Evolutionary conservation across 1,140 invertebrate genomes (phyloP), one percentile per base, ranked within the genome.

Genomic region (Drosophila mayri): DNA sequence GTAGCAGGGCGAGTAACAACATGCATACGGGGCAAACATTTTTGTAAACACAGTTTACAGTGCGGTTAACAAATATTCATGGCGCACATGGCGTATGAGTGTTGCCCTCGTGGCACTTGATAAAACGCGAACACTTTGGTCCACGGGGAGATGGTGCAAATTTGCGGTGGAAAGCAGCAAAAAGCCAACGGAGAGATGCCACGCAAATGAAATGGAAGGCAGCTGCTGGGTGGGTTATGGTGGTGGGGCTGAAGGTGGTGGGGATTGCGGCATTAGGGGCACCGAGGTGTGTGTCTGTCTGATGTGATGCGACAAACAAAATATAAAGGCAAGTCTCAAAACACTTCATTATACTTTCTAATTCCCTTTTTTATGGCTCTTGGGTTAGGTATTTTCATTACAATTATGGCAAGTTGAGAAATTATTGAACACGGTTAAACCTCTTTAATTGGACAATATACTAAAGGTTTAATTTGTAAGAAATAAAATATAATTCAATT

Each of bases 331-430:
- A 68, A 61, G 64, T 54, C 41, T 67, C 52, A 77, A 55, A 72
- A 77, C 66, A 84, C 76, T 84, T 84, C 73, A 84, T 84, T 80
- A 84, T 84, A 84, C 81, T 84, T 80, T 79, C 63, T 84, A 84
- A 84, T 84, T 84, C 79, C 38, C 25, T 49, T 55, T 61, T 55
- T 62, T 44, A 44, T 57, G 44, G 38, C 22, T 35, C 16, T 59
- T 40, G 18, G 40, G 43, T 43, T 57, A 50, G n/a, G 20, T 22
- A 41, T 37, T 63, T 75, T 35, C 22, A 5, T 35, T 54, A 37
- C 40, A 59, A 12, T 40, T 40, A 22, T 30, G n/a, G 16, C 20
- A 18, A 18, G 35, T 14, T 43, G 8, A 16, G 11, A 30, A 20
- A 6, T 32, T 22, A n/a, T 16, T 54, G 8, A 22, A 7, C 18